phyloP scores from a whole-genome alignment of 2,888 invertebrate species.

The Hirtodrosophila trivittata region DNA sequence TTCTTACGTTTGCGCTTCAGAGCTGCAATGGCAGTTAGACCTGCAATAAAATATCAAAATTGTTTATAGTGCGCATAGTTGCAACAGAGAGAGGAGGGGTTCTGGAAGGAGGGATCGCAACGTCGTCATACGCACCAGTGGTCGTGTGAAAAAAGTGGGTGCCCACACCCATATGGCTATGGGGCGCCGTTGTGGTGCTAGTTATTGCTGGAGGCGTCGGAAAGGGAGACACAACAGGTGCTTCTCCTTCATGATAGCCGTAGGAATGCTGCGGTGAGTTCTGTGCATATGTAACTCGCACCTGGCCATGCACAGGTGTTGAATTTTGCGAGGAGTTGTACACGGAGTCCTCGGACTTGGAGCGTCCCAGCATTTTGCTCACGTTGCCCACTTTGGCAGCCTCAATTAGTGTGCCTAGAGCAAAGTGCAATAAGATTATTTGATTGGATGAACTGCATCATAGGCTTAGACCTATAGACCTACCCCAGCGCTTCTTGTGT shows the following conservation, averaged over 20 bases:
- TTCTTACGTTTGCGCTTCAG: conserved; percentile 92
- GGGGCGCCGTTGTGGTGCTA: conserved; percentile 19
- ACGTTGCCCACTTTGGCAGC: conserved; percentile 93
- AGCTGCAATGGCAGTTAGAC: conserved; percentile 87
- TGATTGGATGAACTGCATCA: no score
- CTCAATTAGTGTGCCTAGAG: conserved; percentile 90
- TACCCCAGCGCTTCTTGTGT: conserved; percentile 91
- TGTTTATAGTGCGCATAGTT: background rate
- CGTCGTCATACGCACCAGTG: conserved; percentile 71
- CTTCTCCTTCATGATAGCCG: conserved; percentile 41
- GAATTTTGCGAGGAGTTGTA: conserved; percentile 86
- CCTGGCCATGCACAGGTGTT: conserved; percentile 88
- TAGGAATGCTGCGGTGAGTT: conserved; percentile 71
- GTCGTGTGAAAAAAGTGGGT: conserved; percentile 82
- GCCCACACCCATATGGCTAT: conserved; percentile 61
- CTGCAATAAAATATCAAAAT: conserved; percentile 45
- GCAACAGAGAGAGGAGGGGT: background rate
- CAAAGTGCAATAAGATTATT: background rate
- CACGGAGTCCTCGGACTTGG: conserved; percentile 93
- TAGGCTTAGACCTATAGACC: no score
- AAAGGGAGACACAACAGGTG: conserved; percentile 4
- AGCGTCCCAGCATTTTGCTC: conserved; percentile 91
- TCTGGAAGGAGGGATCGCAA: background rate
- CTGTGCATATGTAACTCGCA: conserved; percentile 84
- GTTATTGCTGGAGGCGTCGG: conserved; percentile 7